A percentile compares a stretch with the other conserved stretches of the same genome.
Evolutionary conservation across 1,140 invertebrate species (phyloP).

Genomic region (Cherax quadricarinatus): DNA sequence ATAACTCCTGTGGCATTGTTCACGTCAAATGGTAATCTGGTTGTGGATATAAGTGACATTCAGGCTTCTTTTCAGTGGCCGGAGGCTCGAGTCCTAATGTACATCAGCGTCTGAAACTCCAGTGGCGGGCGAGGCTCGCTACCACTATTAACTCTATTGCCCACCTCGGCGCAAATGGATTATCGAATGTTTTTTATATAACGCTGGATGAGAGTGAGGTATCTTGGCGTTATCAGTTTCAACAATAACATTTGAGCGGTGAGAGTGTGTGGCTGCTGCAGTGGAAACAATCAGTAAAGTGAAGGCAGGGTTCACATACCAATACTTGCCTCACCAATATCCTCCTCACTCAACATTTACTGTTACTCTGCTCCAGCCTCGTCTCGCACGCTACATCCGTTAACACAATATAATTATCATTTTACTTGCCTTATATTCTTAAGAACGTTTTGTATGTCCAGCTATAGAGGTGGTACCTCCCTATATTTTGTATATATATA

Average conservation of each 20-base stretch:
- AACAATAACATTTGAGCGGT: background rate
- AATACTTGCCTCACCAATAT: too few species aligned
- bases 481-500: too few species aligned
- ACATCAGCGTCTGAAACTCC: background rate
- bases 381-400: too few species aligned
- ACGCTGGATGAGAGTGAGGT: background rate
- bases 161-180: background rate
- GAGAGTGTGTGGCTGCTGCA: background rate
- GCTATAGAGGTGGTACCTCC: too few species aligned
- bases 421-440: too few species aligned
- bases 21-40: background rate
- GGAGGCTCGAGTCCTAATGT: background rate
- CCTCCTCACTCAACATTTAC: background rate
- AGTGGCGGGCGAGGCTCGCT: background rate
- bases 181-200: too few species aligned
- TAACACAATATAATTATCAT: too few species aligned
- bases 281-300: background rate
- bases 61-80: slow-evolving; percentile 9
- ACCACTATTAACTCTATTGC: background rate
- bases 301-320: background rate
- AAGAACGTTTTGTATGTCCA: too few species aligned
- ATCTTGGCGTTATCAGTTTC: slow-evolving; percentile 1
- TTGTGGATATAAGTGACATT: background rate
- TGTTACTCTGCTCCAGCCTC: too few species aligned
- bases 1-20: slow-evolving; percentile 7